A percentile compares a stretch with the other conserved stretches of the same genome.
Conservation (phyloP, 2,888 invertebrate species). For the Drosophila crucigera region DNA sequence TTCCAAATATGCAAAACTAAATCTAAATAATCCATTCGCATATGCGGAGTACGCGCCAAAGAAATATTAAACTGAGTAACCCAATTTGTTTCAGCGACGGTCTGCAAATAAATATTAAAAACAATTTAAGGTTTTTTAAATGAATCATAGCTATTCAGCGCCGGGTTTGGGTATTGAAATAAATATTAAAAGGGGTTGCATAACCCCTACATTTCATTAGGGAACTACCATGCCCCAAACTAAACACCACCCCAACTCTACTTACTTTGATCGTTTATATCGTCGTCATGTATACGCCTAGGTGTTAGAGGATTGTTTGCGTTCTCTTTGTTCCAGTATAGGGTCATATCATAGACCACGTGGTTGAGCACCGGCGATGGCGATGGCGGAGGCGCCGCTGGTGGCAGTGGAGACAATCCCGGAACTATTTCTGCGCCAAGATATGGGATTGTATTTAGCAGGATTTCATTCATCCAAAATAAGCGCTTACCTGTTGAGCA, state of each 20-base stretch:
- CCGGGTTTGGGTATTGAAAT: neutral
- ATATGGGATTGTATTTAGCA: neutral
- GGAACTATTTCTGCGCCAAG: neutral
- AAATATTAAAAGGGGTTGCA: neutral
- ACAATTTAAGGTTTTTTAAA: neutral
- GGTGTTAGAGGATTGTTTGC: neutral
- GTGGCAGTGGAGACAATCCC: neutral
- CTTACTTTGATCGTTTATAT: neutral
- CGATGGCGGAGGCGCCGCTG: neutral
- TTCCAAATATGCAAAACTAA: neutral
- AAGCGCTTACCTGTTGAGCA: neutral
- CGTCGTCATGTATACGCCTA: neutral
- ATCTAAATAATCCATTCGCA: neutral
- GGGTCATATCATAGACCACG: neutral
- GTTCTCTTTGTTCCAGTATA: neutral
- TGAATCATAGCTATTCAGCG: neutral
- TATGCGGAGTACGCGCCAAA: neutral
- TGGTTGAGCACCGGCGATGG: neutral
- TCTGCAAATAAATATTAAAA: conserved; percentile 6
- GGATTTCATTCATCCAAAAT: neutral
- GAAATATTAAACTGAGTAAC: neutral
- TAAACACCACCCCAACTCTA: neutral
- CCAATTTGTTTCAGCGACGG: neutral
- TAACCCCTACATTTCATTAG: neutral
- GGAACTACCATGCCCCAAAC: neutral